Evolutionary conservation across 2,888 invertebrate genomes (phyloP).

Genomic region (Tortricodes alternella): DNA sequence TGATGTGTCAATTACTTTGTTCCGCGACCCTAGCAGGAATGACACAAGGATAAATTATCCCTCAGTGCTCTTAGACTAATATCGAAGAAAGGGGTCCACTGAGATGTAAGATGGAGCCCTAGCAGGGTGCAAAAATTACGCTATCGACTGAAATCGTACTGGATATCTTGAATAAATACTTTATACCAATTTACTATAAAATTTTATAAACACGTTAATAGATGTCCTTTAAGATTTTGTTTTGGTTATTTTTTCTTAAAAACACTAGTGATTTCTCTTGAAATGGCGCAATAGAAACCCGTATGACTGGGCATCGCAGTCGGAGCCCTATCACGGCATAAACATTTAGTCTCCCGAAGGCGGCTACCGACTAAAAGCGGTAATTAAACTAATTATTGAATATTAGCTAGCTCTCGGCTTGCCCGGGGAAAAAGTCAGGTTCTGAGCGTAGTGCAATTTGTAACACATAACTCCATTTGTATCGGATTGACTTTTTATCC

Average conservation of each 20-base stretch:
- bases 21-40: too few species aligned
- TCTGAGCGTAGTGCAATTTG: slow-evolving; percentile 56
- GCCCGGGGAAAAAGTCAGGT: slow-evolving; percentile 61
- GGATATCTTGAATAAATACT: too few species aligned
- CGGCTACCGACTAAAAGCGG: slow-evolving; percentile 64
- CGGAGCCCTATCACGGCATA: slow-evolving; percentile 35
- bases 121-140: too few species aligned
- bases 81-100: too few species aligned
- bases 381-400: slow-evolving; percentile 79
- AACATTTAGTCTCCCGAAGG: slow-evolving; percentile 51
- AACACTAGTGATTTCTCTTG: slow-evolving; percentile 9
- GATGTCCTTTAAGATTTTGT: too few species aligned
- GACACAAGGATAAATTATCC: too few species aligned
- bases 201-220: too few species aligned
- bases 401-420: slow-evolving; percentile 67
- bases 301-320: slow-evolving; percentile 10
- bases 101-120: too few species aligned
- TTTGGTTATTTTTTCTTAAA: background rate
- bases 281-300: slow-evolving; percentile 3
- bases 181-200: too few species aligned
- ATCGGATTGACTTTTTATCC: slow-evolving; percentile 55
- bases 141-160: too few species aligned
- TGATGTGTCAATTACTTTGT: too few species aligned
- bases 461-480: slow-evolving; percentile 59
- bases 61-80: too few species aligned